Evolutionary conservation across 2,797 vertebrate genomes (phyloP).

Genomic region (Nannoperca obscura): DNA sequence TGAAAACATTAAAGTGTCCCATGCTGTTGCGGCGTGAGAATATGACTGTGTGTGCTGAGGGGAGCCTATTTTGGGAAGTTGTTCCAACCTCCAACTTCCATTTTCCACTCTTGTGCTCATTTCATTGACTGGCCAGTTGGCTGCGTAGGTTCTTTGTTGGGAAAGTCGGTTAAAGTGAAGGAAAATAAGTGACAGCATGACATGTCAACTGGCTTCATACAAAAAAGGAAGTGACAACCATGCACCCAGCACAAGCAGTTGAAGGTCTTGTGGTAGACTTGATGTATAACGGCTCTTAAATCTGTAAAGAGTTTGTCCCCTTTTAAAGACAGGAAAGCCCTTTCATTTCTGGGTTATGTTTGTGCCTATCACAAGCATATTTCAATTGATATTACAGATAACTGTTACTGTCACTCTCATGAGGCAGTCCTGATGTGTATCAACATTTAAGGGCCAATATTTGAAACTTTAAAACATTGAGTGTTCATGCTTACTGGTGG

Average conservation of each 20-base stretch:
- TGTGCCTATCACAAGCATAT: neutral
- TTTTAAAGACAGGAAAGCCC: neutral
- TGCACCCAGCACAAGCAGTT: neutral
- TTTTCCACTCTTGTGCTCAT: slow-evolving; percentile 64
- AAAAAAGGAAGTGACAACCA: slow-evolving; percentile 15
- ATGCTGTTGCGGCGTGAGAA: slow-evolving; percentile 55
- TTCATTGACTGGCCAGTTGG: slow-evolving; percentile 61
- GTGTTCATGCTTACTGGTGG: neutral
- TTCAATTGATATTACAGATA: neutral
- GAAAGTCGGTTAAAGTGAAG: slow-evolving; percentile 30
- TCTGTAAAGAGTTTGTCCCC: neutral
- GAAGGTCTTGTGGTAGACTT: neutral
- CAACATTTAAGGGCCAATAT: slow-evolving; percentile 8
- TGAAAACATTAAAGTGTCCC: slow-evolving; percentile 57
- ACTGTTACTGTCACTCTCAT: neutral
- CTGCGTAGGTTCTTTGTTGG: slow-evolving; percentile 10
- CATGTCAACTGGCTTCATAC: slow-evolving; percentile 7
- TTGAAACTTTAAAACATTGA: slow-evolving; percentile 12
- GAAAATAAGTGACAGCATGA: slow-evolving; percentile 21
- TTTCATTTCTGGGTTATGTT: neutral
- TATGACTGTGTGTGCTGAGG: slow-evolving; percentile 52
- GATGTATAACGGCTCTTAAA: neutral
- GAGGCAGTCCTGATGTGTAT: neutral
- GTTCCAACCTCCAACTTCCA: slow-evolving; percentile 65
- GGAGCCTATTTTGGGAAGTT: slow-evolving; percentile 74